phyloP scores from a whole-genome alignment of 2,888 invertebrate species.

The Caenorhabditis sp. region DNA sequence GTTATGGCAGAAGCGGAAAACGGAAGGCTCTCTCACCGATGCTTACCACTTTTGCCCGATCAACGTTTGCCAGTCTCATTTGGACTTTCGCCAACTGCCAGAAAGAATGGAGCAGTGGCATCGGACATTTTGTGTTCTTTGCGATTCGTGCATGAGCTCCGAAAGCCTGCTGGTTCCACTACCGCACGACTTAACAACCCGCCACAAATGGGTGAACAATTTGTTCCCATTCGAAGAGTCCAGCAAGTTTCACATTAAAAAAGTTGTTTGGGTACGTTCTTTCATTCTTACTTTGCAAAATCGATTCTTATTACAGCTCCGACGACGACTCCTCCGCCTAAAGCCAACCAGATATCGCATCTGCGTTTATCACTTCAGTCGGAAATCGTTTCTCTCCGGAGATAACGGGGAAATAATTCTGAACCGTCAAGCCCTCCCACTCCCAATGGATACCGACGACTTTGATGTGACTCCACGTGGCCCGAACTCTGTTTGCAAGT shows the following conservation, averaged over 20 bases:
- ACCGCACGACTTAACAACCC: constrained; percentile 51
- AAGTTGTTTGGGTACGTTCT: constrained; percentile 50
- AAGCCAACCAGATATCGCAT: constrained; percentile 68
- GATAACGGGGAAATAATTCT: constrained; percentile 56
- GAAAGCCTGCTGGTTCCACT: constrained; percentile 59
- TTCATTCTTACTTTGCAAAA: not conserved
- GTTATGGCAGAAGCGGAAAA: constrained; percentile 66
- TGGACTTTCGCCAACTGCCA: constrained; percentile 61
- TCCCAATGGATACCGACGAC: constrained; percentile 66
- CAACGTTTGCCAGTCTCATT: constrained; percentile 67
- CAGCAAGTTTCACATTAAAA: constrained; percentile 49
- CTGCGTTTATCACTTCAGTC: constrained; percentile 68
- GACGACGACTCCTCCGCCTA: constrained; percentile 56
- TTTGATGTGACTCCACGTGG: constrained; percentile 67
- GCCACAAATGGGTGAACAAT: constrained; percentile 44
- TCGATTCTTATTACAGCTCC: constrained; percentile 53
- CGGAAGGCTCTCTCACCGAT: constrained; percentile 44
- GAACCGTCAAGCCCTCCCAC: constrained; percentile 51
- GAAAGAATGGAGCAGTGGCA: constrained; percentile 67
- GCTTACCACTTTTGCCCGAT: constrained; percentile 67
- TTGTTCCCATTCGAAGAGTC: constrained; percentile 47
- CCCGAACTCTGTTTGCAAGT: constrained; percentile 65
- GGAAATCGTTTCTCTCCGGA: constrained; percentile 50
- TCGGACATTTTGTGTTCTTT: constrained; percentile 64
- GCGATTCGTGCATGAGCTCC: constrained; percentile 66